Conservation (phyloP, 2,797 vertebrate species). For the Cheirogaleus major region DNA sequence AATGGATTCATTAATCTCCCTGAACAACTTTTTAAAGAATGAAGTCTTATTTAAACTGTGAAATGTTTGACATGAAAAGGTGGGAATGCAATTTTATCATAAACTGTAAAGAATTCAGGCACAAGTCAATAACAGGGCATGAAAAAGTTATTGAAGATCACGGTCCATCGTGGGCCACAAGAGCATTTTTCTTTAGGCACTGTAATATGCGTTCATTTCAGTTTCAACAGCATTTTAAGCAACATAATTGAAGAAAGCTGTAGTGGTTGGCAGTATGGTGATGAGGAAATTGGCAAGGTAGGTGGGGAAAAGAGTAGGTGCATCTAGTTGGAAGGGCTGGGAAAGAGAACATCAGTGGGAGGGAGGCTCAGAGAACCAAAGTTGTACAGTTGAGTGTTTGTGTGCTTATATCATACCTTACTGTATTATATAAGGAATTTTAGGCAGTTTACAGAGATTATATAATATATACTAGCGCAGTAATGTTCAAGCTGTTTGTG, state of each 20-base stretch:
- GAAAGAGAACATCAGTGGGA: constrained; percentile 36
- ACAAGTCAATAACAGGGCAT: not conserved
- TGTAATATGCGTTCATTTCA: not conserved
- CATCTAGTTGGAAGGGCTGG: not conserved
- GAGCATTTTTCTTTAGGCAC: not conserved
- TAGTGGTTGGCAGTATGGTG: not conserved
- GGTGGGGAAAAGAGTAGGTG: constrained; percentile 9
- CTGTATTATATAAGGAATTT: not conserved
- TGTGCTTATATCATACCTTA: not conserved
- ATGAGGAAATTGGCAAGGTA: constrained; percentile 48
- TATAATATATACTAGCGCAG: not conserved
- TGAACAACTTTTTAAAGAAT: not conserved
- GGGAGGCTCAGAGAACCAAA: not conserved
- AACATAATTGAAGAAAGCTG: not conserved
- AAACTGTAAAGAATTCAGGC: not conserved
- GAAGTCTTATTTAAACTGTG: not conserved
- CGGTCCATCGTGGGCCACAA: not conserved
- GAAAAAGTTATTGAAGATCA: not conserved
- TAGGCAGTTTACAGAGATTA: not conserved
- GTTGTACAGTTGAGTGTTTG: not conserved
- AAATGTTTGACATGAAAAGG: not conserved
- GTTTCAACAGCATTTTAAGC: not conserved
- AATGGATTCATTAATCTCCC: not conserved
- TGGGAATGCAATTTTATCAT: not conserved
- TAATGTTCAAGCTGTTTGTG: not conserved